Evolutionary conservation across 2,797 vertebrate genomes (phyloP).

Genomic region (Martes flavigula): DNA sequence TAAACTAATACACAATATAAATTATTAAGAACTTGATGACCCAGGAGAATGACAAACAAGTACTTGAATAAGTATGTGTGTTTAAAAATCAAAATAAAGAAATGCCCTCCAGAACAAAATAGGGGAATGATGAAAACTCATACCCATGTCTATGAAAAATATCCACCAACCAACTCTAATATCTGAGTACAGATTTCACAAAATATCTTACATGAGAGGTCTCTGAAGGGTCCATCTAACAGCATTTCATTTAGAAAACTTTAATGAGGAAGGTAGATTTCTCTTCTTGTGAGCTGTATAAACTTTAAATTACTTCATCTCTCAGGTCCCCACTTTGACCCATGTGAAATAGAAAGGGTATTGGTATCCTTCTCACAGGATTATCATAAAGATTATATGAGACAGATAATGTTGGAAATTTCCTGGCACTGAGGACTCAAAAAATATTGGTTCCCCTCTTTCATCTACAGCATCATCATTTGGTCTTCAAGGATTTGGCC

Average conservation of each 20-base stretch:
- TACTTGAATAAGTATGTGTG: background rate
- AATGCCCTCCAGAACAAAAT: background rate
- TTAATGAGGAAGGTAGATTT: background rate
- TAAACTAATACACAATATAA: background rate
- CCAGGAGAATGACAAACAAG: background rate
- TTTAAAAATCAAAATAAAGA: constrained; percentile 52
- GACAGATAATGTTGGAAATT: background rate
- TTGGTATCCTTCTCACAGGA: background rate
- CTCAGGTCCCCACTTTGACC: background rate
- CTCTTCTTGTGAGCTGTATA: background rate
- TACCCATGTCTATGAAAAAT: background rate
- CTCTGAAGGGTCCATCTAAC: background rate
- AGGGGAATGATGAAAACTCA: background rate
- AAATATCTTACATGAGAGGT: background rate
- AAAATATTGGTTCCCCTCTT: background rate
- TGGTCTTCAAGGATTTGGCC: background rate
- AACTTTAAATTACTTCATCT: background rate
- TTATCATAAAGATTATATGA: background rate
- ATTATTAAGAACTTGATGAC: background rate
- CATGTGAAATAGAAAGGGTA: background rate
- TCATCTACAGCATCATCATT: background rate
- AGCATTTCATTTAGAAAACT: background rate
- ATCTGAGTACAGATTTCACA: background rate
- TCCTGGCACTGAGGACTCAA: background rate
- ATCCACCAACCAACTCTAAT: background rate